A percentile compares a stretch with the other conserved stretches of the same genome.
phyloP scores from a whole-genome alignment of 1,140 invertebrate species.

The Battus philenor region DNA sequence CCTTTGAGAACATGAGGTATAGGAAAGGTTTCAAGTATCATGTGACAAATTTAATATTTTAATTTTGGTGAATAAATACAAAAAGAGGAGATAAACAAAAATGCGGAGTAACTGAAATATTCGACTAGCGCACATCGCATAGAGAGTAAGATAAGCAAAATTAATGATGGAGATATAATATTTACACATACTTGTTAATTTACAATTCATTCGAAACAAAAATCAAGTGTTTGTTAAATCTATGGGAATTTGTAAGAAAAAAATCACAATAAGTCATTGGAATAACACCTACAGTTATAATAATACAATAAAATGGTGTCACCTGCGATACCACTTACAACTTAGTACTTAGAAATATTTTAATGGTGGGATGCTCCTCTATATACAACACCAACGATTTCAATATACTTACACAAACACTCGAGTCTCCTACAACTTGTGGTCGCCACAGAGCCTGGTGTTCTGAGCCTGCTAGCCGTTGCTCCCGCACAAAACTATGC shows the following conservation, averaged over 20 bases:
- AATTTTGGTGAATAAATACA: slow-evolving; percentile 18
- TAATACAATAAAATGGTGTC: slow-evolving; percentile 58
- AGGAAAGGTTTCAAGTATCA: background rate
- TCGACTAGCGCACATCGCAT: slow-evolving; percentile 31
- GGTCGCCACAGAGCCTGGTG: slow-evolving; percentile 40
- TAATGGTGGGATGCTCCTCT: slow-evolving; percentile 74
- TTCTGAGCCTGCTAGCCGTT: slow-evolving; percentile 12
- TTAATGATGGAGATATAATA: slow-evolving; percentile 17
- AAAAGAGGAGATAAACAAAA: slow-evolving; percentile 45
- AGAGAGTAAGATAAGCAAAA: slow-evolving; percentile 35
- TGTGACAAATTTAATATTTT: slow-evolving; percentile 13
- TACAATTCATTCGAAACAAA: slow-evolving; percentile 44
- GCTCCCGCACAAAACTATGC: slow-evolving; percentile 37
- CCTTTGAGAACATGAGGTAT: slow-evolving; percentile 12
- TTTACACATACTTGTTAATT: slow-evolving; percentile 37
- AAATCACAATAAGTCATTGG: slow-evolving; percentile 72
- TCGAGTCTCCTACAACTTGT: slow-evolving; percentile 62
- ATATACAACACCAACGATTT: slow-evolving; percentile 74
- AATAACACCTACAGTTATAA: slow-evolving; percentile 60
- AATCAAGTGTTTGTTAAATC: slow-evolving; percentile 37
- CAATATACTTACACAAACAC: slow-evolving; percentile 68
- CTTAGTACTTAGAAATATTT: slow-evolving; percentile 72
- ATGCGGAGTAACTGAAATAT: slow-evolving; percentile 36
- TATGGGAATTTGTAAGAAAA: slow-evolving; percentile 60
- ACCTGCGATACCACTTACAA: slow-evolving; percentile 64